Base-by-base conservation (phyloP, 2,888 invertebrate genomes). In the Kryphioiulus occultus region DNA sequence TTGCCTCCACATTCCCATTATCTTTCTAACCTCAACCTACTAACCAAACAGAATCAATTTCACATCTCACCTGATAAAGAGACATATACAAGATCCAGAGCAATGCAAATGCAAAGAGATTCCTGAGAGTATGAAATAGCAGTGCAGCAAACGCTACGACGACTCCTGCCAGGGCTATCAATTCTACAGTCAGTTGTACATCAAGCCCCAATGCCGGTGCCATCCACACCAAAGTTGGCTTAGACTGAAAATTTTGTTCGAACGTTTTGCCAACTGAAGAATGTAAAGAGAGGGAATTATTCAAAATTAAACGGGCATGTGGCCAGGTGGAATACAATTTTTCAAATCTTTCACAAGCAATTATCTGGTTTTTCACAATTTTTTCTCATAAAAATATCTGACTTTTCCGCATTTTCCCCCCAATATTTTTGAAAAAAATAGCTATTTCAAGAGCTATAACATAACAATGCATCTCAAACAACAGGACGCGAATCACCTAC, bases 81-180 rank as follows among this genome's bases (percentile, higher is more conserved):
- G 96, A 96, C 90, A 94, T 94, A 91, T 96, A 96, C 1, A 95
- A 91, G 22, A 94, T 92, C 95, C 95, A 96, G 39, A 96, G 92
- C 5, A 93, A 91, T 32, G 93, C 93, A 91, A 95, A 96, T 82
- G 94, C 92, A 35, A 94, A 93, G 78, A 94, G 93, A 3, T 94
- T 93, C 90, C 94, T 94, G 90, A 93, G 94, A 90, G 92, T 93
- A 90, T 94, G 94, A 0, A 94, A 94, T 30, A 94, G 91, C 90
- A 95, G 94, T 88, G n/a, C 95, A 59, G 94, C 92, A 91, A 95
- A 95, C 15, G 95, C 94, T n/a, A 95, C 91, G 85, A 94, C 90
- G 30, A 94, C 93, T 88, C 96, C 96, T 44, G 93, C 89, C 15
- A 96, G 91, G 85, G 95, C 93, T 85, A 95, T 90, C 39, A 95